Evolutionary conservation across 2,888 invertebrate genomes (phyloP), one percentile per base, ranked within the genome.

Genomic region (Imbricaverruca yamaguchii): DNA sequence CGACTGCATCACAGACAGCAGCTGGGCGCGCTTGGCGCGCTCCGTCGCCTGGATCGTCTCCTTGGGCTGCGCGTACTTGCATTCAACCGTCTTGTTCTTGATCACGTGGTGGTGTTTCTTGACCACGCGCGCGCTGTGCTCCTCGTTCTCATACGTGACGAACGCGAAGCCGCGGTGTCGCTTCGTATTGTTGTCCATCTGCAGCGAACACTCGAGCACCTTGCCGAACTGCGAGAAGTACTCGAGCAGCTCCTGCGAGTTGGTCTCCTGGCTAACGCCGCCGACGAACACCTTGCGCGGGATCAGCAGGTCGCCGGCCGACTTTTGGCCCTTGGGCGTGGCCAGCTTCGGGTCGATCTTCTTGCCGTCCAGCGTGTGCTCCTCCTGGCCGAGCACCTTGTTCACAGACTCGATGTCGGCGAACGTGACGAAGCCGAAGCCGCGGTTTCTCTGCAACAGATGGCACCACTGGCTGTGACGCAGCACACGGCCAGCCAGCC

Each of bases 311-410:
- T 91, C 91, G 25, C 57, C 57, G 85, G 94, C 92, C 74, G 94
- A 84, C 59, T 84, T 94, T 63, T 94, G 91, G 85, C 94, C 95
- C 88, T 95, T 95, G 84, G 95, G 95, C 80, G 95, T 95, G 25
- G 95, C 95, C 89, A 95, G 95, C 87, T 96, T 96, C 82, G 96
- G 96, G 87, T 96, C 96, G 87, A 96, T 96, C 88, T 95, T 94
- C 89, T 96, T 96, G 84, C 95, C 95, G 88, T 96, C 95, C 85
- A 96, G 90, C 81, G 94, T 94, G 90, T 95, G 95, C 84, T 94
- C 93, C 82, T 94, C 94, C 85, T 95, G 94, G 85, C 94, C 94
- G 81, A 96, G 91, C 83, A 96, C 95, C 89, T 94, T 94, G 88
- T 95, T 95, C 84, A 96, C 95, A 86, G 94, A 93, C 84, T 93